A percentile compares a stretch with the other conserved stretches of the same genome.
Evolutionary conservation across 53 echinoderm and acorn worm species (phyloP).

Genomic region (Zoroaster sp.): DNA sequence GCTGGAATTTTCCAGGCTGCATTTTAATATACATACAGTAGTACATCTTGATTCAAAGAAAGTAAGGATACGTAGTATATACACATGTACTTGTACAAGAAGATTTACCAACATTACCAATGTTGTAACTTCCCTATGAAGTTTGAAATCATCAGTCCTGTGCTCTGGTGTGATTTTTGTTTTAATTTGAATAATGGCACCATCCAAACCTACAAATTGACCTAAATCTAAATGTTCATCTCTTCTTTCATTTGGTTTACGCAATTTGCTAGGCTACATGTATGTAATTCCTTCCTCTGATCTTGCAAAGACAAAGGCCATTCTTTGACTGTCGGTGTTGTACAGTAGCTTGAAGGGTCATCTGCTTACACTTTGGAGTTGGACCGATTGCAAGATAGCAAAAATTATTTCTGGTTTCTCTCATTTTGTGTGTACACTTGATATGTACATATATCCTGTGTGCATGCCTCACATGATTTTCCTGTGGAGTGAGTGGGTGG

Average conservation of each 20-base stretch:
- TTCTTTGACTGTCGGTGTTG: neutral
- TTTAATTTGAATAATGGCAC: too few species aligned
- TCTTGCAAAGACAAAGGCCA: neutral
- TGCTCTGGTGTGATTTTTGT: too few species aligned
- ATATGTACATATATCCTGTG: neutral
- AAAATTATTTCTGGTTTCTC: too few species aligned
- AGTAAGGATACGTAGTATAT: neutral
- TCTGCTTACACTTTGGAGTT: slow-evolving; percentile 23
- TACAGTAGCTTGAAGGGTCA: neutral
- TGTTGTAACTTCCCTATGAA: too few species aligned
- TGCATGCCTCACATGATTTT: neutral
- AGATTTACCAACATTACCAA: too few species aligned
- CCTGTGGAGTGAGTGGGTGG: neutral
- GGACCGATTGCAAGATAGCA: neutral
- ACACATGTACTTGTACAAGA: neutral
- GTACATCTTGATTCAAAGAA: too few species aligned
- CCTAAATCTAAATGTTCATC: neutral
- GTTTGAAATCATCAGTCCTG: too few species aligned
- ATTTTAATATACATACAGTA: too few species aligned
- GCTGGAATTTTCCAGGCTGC: too few species aligned
- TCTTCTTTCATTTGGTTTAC: neutral
- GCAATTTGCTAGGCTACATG: neutral
- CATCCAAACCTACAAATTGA: too few species aligned
- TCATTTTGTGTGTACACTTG: neutral
- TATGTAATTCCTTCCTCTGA: neutral